Base-by-base conservation (phyloP, 2,113 vertebrate species). In the Chamaetylas fuelleborni region DNA sequence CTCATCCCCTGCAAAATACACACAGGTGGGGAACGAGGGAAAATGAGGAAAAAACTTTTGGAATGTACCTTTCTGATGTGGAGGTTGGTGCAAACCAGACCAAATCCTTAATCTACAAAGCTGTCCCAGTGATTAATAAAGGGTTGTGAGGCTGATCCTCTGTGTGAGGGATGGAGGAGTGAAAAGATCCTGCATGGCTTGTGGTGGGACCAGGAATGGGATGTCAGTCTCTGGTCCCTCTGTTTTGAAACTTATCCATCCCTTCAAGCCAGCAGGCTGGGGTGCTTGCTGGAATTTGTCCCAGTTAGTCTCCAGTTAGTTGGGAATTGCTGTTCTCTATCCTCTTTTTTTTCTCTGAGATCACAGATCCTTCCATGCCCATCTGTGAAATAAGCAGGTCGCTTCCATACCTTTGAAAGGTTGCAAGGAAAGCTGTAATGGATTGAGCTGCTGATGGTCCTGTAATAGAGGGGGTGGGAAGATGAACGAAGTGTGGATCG, bases 401-500 rank as follows among this genome's bases (percentile, higher is more conserved):
- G 0, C 40, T 82, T 23, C 51, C 53, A 25, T 70, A 31, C 38
- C 69, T 82, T 36, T 1, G 8, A 58, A 51, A 56, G n/a, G 40
- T 5, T 76, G 71, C 20, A 25, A n/a, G 64, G 56, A 48, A 31
- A 69, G 26, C 57, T 3, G 28, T 20, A 33, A 34, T 54, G 81
- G 43, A 19, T 36, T 42, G 89, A 81, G 72, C 31, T 76, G 40
- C 70, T 82, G 73, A 12, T 53, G 42, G 74, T 20, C 71, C 64
- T 29, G 76, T 60, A 60, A 31, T 19, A 28, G 91, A 57, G 42
- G 33, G 34, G 57, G 11, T 56, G 76, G 81, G 80, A 60, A 56
- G 65, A 25, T 18, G 29, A 73, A 42, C 33, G 1, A 62, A 42
- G 83, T 5, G 0, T 15, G 36, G 53, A n/a, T 72, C 0, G 0